Evolutionary conservation across 2,888 invertebrate species (phyloP), one percentile per base, ranked within the genome.

Genomic region (Pycnomerus fuliginosus): DNA sequence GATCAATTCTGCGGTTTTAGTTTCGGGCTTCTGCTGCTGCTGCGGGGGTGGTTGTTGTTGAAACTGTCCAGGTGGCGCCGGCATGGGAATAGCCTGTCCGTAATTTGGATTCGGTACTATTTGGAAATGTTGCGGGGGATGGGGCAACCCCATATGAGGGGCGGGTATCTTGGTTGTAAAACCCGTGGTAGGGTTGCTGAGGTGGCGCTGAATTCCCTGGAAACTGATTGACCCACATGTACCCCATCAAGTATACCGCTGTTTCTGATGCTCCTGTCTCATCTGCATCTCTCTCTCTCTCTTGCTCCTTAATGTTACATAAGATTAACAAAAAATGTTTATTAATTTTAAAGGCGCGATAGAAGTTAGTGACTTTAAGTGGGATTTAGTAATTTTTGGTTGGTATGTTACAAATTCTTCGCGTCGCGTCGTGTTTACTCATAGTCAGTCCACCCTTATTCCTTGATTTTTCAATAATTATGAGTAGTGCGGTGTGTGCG

Each of bases 381-480:
- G n/a, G n/a, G n/a, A n/a, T n/a, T n/a, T n/a, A n/a, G n/a, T n/a
- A n/a, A n/a, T n/a, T n/a, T n/a, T n/a, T n/a, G n/a, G n/a, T n/a
- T n/a, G n/a, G n/a, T n/a, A n/a, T 93, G 76, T 68, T 99, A 97
- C 15, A 91, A 90, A 59, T 96, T 96, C 69, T 96, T 96, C 1
- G 92, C 92, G 57, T 91, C 88, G 2, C 87, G 80, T 5, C 93
- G 80, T 50, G 92, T 67, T 58, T 92, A 84, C 60, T 96, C 93
- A 43, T 85, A 76, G 73, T 98, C n/a, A n/a, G n/a, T n/a, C n/a
- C n/a, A n/a, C n/a, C n/a, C n/a, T n/a, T n/a, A n/a, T n/a, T n/a
- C n/a, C n/a, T n/a, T n/a, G n/a, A n/a, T n/a, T n/a, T n/a, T n/a
- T n/a, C n/a, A n/a, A n/a, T n/a, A n/a, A n/a, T n/a, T n/a, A n/a